These are phyloP conservation scores for Pollachius pollachius DNA, from an alignment of 2,113 vertebrate genomes.

Conservation along the genomic window DNA sequence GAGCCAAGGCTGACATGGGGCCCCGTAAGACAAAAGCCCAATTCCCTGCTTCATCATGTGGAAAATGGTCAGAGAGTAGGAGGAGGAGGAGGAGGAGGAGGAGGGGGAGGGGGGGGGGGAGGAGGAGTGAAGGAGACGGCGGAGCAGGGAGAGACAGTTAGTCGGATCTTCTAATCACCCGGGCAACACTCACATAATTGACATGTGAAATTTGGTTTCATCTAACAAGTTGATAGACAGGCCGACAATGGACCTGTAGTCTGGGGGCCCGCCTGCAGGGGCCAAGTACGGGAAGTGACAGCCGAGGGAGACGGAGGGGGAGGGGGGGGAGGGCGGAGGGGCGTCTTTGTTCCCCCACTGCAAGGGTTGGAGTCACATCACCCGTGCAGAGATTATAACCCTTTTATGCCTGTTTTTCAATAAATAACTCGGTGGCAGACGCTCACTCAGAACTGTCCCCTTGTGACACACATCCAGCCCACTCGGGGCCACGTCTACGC, in stretches of 20 bases:
- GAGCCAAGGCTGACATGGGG: conserved; percentile 68
- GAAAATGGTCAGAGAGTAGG: conserved; percentile 69
- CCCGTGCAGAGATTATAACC: conserved; percentile 61
- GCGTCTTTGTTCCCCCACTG: conserved; percentile 57
- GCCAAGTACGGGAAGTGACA: conserved; percentile 50
- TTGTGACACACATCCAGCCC: background rate
- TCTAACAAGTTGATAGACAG: conserved; percentile 70
- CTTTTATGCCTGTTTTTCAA: conserved; percentile 54
- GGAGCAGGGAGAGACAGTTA: conserved; percentile 59
- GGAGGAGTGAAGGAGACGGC: conserved; percentile 36
- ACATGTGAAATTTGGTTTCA: conserved; percentile 78
- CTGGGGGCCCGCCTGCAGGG: conserved; percentile 45
- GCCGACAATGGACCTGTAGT: conserved; percentile 57
- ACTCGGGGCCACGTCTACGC: conserved; percentile 13
- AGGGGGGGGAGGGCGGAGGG: conserved; percentile 41
- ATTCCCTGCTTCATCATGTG: conserved; percentile 75
- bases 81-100: conserved; percentile 61
- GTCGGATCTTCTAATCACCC: conserved; percentile 75
- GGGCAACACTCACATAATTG: conserved; percentile 76
- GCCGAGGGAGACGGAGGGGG: conserved; percentile 38
- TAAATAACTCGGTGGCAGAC: conserved; percentile 40
- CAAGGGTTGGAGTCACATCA: conserved; percentile 44
- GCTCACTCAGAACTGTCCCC: conserved; percentile 9
- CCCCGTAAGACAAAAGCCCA: conserved; percentile 69
- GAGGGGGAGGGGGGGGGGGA: conserved; percentile 56